phyloP scores from a whole-genome alignment of 2,113 vertebrate species.

The Prionailurus bengalensis region DNA sequence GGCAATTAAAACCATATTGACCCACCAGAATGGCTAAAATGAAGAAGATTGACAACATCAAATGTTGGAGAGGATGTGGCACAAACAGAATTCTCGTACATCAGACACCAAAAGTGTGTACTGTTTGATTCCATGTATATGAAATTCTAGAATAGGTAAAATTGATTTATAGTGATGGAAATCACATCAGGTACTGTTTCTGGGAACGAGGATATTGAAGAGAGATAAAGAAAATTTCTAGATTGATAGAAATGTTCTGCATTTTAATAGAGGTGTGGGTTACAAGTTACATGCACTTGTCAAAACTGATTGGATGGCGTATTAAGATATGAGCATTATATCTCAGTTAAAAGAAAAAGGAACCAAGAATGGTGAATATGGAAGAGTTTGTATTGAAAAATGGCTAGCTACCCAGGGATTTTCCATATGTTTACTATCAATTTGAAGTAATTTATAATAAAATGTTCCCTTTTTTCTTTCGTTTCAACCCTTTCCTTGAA shows the following conservation, averaged over 20 bases:
- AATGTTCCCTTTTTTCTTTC: background rate
- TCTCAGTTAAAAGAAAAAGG: background rate
- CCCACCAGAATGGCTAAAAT: background rate
- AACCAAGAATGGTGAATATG: background rate
- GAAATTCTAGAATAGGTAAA: background rate
- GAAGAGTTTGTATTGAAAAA: background rate
- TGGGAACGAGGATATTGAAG: background rate
- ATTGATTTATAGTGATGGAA: background rate
- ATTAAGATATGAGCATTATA: background rate
- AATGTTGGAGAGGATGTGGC: background rate
- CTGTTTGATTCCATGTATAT: background rate
- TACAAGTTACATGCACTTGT: background rate
- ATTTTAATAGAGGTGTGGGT: background rate
- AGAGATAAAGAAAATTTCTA: background rate
- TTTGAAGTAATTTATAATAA: conserved; percentile 15
- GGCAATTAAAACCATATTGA: background rate
- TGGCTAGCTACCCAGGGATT: background rate
- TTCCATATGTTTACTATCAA: background rate
- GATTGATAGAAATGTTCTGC: background rate
- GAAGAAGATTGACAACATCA: background rate
- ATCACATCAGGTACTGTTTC: background rate
- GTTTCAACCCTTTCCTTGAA: background rate
- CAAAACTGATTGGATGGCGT: background rate
- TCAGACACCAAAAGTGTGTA: background rate
- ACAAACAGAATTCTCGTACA: background rate